These are phyloP conservation scores for Sceloporus tristichus DNA, from an alignment of 2,113 vertebrate species.

Conservation along the genomic window DNA sequence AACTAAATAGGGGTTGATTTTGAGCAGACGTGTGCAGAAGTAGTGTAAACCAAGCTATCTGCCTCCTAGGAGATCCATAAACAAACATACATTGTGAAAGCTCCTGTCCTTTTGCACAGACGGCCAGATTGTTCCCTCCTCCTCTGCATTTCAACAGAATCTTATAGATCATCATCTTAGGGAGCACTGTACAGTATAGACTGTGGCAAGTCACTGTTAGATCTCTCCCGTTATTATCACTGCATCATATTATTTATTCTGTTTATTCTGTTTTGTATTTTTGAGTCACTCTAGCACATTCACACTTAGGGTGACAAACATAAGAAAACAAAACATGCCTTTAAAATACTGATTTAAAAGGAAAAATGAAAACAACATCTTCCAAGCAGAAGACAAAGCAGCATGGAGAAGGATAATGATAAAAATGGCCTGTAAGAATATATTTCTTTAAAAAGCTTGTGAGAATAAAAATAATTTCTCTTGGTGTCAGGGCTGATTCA, in stretches of 20 bases:
- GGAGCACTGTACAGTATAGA: background rate
- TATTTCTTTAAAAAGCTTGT: too few species aligned
- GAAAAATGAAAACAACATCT: too few species aligned
- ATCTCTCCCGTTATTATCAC: background rate
- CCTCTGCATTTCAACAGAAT: background rate
- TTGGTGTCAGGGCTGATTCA: too few species aligned
- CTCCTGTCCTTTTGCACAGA: background rate
- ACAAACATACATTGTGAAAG: constrained; percentile 19
- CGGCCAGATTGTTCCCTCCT: background rate
- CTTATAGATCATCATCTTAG: background rate
- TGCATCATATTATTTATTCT: too few species aligned
- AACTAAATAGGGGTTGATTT: background rate
- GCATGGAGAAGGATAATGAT: too few species aligned
- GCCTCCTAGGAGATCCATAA: constrained; percentile 16
- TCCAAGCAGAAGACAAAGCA: too few species aligned
- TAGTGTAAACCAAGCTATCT: constrained; percentile 19
- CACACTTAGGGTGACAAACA: background rate
- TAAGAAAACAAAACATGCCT: background rate
- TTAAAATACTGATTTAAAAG: too few species aligned
- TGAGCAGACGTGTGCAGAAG: background rate
- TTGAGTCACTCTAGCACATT: background rate
- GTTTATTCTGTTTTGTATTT: too few species aligned
- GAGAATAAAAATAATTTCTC: too few species aligned
- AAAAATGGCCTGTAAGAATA: too few species aligned
- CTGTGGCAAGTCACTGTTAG: background rate